Evolutionary conservation across 1,140 invertebrate species (phyloP).

Genomic region (Heliconius congener): DNA sequence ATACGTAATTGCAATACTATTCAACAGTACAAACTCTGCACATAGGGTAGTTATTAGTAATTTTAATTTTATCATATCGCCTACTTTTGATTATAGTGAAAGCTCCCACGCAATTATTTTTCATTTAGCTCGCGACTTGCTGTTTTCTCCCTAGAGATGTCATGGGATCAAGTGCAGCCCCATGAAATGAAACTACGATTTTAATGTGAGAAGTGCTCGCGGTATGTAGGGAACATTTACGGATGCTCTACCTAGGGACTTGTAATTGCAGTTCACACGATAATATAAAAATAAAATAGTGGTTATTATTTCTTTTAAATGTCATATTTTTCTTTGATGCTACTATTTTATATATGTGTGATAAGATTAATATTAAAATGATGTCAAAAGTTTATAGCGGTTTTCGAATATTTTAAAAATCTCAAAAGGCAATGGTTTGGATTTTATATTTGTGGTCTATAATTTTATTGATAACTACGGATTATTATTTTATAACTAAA

Average conservation of each 20-base stretch:
- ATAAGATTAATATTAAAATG: too few relatives aligned
- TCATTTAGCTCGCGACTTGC: slow-evolving; percentile 72
- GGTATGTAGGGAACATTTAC: slow-evolving; percentile 46
- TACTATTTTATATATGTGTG: not conserved
- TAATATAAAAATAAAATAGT: not conserved
- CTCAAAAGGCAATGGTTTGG: too few relatives aligned
- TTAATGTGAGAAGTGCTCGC: slow-evolving; percentile 68
- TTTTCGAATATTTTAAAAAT: too few relatives aligned
- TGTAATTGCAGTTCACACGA: slow-evolving; percentile 54
- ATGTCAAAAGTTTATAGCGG: too few relatives aligned
- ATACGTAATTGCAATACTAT: too few relatives aligned
- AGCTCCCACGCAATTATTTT: slow-evolving; percentile 70
- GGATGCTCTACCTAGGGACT: slow-evolving; percentile 51
- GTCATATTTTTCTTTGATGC: not conserved
- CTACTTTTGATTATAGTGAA: slow-evolving; percentile 13
- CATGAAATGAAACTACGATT: slow-evolving; percentile 63
- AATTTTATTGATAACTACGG: too few relatives aligned
- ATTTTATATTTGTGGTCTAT: too few relatives aligned
- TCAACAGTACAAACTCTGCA: not conserved
- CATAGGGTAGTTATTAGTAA: too few relatives aligned
- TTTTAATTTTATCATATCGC: not conserved
- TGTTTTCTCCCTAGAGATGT: slow-evolving; percentile 60
- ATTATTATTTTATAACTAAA: too few relatives aligned
- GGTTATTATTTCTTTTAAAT: not conserved
- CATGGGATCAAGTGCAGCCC: slow-evolving; percentile 66